These are phyloP conservation scores for Sebastiscus albofasciatus DNA, from an alignment of 2,797 vertebrate species.

Conservation along the genomic window DNA sequence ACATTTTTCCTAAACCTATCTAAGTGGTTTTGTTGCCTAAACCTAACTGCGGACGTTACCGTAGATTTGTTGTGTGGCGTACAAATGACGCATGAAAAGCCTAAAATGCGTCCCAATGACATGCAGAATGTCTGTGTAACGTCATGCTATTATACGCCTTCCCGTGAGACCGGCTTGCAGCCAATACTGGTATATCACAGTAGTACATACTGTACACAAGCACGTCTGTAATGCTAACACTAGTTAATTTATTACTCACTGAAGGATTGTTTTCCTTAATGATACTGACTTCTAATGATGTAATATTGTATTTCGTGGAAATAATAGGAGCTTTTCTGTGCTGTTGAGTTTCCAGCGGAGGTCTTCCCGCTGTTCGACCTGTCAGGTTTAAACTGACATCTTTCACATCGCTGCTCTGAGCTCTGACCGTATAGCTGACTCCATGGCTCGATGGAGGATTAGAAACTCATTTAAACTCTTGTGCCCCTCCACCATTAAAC, in stretches of 20 bases:
- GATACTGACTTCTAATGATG: neutral
- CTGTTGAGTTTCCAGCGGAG: slow-evolving; percentile 9
- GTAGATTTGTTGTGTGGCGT: neutral
- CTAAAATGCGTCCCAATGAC: neutral
- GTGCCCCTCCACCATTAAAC: neutral
- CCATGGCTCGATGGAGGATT: neutral
- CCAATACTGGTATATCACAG: neutral
- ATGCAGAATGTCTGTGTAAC: neutral
- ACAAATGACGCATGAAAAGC: neutral
- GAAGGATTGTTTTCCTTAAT: neutral
- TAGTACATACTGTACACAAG: neutral
- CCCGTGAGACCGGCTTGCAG: neutral
- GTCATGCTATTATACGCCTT: neutral
- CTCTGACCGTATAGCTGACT: neutral
- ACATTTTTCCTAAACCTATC: too few species aligned
- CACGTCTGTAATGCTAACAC: neutral
- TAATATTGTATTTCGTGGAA: slow-evolving; percentile 10
- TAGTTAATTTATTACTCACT: neutral
- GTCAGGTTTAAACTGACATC: slow-evolving; percentile 31
- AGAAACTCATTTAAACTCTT: slow-evolving; percentile 3
- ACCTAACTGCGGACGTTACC: too few species aligned
- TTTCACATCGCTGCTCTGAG: slow-evolving; percentile 2
- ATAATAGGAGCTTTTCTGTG: neutral
- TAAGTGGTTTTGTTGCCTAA: too few species aligned
- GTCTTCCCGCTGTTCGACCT: slow-evolving; percentile 24